phyloP scores from a whole-genome alignment of 2,113 vertebrate species.

The Electrona antarctica region DNA sequence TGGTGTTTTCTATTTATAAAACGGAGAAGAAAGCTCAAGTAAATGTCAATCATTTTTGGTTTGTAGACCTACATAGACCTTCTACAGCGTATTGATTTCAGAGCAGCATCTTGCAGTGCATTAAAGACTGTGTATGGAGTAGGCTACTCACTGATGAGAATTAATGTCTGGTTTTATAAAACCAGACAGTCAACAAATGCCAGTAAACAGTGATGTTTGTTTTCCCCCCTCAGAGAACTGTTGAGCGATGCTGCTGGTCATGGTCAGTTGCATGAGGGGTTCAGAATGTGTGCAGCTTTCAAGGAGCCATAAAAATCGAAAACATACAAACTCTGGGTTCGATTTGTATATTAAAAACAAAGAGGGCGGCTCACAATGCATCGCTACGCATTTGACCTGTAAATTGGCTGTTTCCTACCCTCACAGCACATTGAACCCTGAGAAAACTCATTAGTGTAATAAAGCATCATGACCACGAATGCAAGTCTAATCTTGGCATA shows the following conservation, averaged over 20 bases:
- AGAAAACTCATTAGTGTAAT: neutral
- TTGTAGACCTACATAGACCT: conserved; percentile 23
- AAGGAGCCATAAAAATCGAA: too few species aligned
- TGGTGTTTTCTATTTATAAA: conserved; percentile 60
- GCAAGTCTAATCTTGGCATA: conserved; percentile 17
- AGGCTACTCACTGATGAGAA: conserved; percentile 22
- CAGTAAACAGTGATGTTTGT: conserved; percentile 9
- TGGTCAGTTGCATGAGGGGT: neutral
- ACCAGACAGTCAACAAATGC: conserved; percentile 22
- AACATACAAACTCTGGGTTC: too few species aligned
- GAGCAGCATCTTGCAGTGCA: conserved; percentile 35
- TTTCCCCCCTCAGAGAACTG: neutral
- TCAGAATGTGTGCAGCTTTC: neutral
- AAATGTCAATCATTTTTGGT: conserved; percentile 38
- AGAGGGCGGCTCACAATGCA: too few species aligned
- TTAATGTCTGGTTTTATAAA: conserved; percentile 34
- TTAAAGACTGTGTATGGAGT: conserved; percentile 36
- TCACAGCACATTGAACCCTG: too few species aligned
- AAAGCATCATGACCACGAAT: neutral
- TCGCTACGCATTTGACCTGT: too few species aligned
- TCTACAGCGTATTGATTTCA: conserved; percentile 7
- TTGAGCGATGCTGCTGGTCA: neutral
- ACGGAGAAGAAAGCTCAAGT: conserved; percentile 13
- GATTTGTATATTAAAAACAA: too few species aligned
- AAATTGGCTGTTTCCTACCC: too few species aligned